These are phyloP conservation scores for Dipus sagitta DNA, from an alignment of 2,797 vertebrate genomes.

Conservation along the genomic window DNA sequence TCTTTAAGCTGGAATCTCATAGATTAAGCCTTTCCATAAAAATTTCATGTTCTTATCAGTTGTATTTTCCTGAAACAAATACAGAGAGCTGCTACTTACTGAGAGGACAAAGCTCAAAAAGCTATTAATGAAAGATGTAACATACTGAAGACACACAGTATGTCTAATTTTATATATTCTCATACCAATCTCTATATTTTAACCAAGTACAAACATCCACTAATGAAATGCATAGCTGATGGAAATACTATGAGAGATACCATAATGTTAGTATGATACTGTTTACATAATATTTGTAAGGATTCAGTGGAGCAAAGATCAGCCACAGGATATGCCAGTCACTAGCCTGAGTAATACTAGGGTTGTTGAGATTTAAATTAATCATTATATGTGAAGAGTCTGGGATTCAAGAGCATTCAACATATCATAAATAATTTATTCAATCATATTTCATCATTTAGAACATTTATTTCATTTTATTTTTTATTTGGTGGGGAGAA, in stretches of 20 bases:
- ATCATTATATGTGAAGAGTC: neutral
- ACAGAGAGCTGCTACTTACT: neutral
- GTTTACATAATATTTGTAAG: neutral
- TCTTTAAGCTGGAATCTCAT: neutral
- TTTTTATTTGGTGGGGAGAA: too few species aligned
- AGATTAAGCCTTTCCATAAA: conserved; percentile 23
- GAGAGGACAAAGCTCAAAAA: conserved; percentile 28
- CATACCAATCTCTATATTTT: neutral
- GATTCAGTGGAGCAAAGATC: neutral
- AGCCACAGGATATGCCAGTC: neutral
- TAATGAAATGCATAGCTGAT: neutral
- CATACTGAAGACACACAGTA: neutral
- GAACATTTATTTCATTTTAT: too few species aligned
- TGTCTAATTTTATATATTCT: neutral
- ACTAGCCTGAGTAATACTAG: neutral
- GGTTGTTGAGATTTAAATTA: conserved; percentile 13
- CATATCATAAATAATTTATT: too few species aligned
- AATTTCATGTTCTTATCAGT: conserved; percentile 3
- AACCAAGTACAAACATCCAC: neutral
- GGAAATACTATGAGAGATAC: conserved; percentile 31
- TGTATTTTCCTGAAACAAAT: neutral
- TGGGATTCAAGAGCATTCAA: neutral
- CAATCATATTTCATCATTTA: too few species aligned
- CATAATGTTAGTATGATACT: too few species aligned
- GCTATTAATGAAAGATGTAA: neutral